Evolutionary conservation across 1,140 invertebrate genomes (phyloP), one percentile per base, ranked within the genome.

Genomic region (Thaumetopoea pityocampa): DNA sequence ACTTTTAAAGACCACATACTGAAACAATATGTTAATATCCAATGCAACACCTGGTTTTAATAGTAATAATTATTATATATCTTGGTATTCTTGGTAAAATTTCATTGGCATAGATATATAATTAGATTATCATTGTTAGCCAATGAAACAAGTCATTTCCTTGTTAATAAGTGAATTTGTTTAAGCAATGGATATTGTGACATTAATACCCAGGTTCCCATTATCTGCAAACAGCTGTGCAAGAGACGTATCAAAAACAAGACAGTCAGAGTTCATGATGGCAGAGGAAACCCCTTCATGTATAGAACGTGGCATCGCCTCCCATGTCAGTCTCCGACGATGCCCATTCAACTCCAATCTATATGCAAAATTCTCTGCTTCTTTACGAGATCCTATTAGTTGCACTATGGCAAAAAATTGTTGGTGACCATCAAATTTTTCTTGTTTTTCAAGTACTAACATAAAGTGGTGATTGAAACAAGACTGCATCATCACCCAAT

Each of bases 401-500:
- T 99, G 98, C 9, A 99, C 98, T 66, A 99, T 98, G 3, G 98
- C 98, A 88, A 99, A 99, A 85, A 99, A 99, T 84, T 98, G 96
- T 63, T 99, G 97, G 74, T 98, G 95, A 4, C 96, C 97, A 87
- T 98, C 96, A 73, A 92, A 96, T 76, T 98, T 98, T 67, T 98
- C 98, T 86, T 99, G 98, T 83, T 99, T 99, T 85, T 99, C 98
- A 14, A 99, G 87, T 8, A 99, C 97, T 40, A 99, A 88, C 98
- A 99, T 99, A 77, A 99, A 99, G 85, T 99, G 95, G 73, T 98
- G 96, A 36, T 95, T 96, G 82, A 99, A 99, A 85, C 98, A 99
- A 5, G 96, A 98, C 78, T 99, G 98, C 97, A 99, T 99, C 98
- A 99, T 99, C 0, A 99, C 98, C 98, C 98, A 99, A 78, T 99